phyloP scores from a whole-genome alignment of 2,113 vertebrate species.

The Chauna torquata region DNA sequence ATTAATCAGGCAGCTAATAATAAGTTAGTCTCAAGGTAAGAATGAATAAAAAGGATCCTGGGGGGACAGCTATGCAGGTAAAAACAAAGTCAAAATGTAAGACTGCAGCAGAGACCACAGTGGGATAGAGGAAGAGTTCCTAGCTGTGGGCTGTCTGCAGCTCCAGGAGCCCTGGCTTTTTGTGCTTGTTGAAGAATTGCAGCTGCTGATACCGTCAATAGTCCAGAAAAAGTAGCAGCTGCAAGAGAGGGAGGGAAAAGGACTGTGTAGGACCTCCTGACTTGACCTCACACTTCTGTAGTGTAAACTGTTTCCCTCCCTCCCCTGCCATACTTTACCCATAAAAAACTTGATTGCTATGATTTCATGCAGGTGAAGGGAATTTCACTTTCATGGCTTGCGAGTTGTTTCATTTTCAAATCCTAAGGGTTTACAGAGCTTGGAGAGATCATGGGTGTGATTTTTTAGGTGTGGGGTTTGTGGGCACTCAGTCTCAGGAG shows the following conservation, averaged over 20 bases:
- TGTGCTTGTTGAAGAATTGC: not conserved
- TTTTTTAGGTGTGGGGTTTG: not conserved
- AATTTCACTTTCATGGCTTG: not conserved
- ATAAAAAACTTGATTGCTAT: not conserved
- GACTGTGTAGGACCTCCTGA: not conserved
- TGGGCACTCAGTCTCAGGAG: not conserved
- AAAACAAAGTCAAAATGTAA: not conserved
- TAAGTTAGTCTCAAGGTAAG: not conserved
- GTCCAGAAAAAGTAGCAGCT: not conserved
- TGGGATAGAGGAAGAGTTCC: not conserved
- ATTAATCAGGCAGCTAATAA: not conserved
- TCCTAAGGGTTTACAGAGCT: not conserved
- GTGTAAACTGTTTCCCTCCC: not conserved
- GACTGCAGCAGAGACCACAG: not conserved
- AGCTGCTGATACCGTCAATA: not conserved
- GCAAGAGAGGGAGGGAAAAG: not conserved
- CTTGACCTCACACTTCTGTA: not conserved
- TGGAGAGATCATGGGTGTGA: not conserved
- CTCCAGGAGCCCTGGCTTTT: not conserved
- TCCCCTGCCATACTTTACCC: not conserved
- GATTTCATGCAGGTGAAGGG: constrained; percentile 5
- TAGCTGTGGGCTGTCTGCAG: not conserved
- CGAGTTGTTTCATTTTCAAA: constrained; percentile 44
- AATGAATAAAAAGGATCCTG: not conserved
- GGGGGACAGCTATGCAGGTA: not conserved